Evolutionary conservation across 2,888 invertebrate species (phyloP), one percentile per base, ranked within the genome.

Genomic region (Trachelus iudaicus): DNA sequence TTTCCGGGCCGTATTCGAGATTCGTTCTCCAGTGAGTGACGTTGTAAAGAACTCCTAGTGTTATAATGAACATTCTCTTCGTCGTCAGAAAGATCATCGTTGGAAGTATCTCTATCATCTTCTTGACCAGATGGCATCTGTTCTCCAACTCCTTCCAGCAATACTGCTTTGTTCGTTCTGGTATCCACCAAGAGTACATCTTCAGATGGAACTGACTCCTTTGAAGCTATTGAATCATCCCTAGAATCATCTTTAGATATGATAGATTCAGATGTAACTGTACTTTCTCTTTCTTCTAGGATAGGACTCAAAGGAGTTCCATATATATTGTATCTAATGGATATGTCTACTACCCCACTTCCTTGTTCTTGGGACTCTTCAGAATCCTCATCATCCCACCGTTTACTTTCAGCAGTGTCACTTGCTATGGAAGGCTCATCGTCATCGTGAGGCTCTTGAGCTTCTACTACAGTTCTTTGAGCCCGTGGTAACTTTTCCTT

Each of bases 401-500:
- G 88, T 69, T 84, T 87, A 76, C 86, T 90, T 13, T 79, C 84
- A 73, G 89, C 89, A 73, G 83, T 79, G 40, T 89, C 87, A 13
- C 82, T 86, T 9, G 85, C 78, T 12, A 89, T 79, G 12, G 88
- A 85, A 3, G 86, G 81, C 33, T 89, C 88, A 69, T 89, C 87
- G 13, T 89, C 88, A 40, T 90, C 89, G 2, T 86, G 87, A 1
- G 85, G 83, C 75, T 91, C 91, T 56, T 86, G 85, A 11, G 87
- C 83, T 78, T 91, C 91, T 13, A 90, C 82, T 11, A 91, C 87
- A n/a, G 89, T 83, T 89, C 89, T 90, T 92, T 95, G 95, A 74
- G 95, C 95, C 79, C 94, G 93, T 13, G 96, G 95, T 82, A 96
- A 92, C 89, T 96, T 96, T 84, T 95, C 93, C 83, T 94, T 93